Evolutionary conservation across 2,888 invertebrate species (phyloP), one percentile per base, ranked within the genome.

Genomic region (Caradrina kadenii): DNA sequence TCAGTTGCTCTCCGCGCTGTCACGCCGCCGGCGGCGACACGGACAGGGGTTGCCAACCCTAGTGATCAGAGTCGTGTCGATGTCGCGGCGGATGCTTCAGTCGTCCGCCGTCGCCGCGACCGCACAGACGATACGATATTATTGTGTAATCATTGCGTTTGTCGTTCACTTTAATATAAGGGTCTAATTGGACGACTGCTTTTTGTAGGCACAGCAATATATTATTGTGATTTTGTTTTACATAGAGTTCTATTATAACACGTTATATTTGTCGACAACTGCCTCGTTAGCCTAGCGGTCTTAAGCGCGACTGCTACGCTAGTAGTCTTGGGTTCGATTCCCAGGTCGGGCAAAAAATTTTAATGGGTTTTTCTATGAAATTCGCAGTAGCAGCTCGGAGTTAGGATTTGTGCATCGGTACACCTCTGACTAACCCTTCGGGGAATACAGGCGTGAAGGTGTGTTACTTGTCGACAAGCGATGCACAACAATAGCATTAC

Each of bases 41-140:
- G 17, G 21, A 15, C 26, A n/a, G 39, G 8, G 19, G 21, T 17
- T 17, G 49, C 21, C 70, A 15, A 39, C 49, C 26, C 26, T 15
- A 17, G 26, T 49, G 26, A 21, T 69, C 11, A 64, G 31, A 3
- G 26, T 26, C 26, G n/a, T n/a, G n/a, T n/a, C n/a, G n/a, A n/a
- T 26, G 17, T 15, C 49, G 15, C 26, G 13, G 39, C 42, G 45
- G 8, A 17, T 61, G 42, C 52, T 71, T 19, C 19, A 35, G 35
- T 35, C 22, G 45, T 35, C 69, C 52, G 7, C 31, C 22, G 50
- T 42, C 67, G 11, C 42, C 17, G 31, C 21, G 65, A 1, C 39
- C 67, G 21, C 52, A 1, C 13, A 19, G 50, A 65, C 5, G 5
- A 39, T 8, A 19, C 21, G 0, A 45, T 11, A 62, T 26, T 72